Evolutionary conservation across 2,888 invertebrate genomes (phyloP), one percentile per base, ranked within the genome.

Genomic region (Andricus quercusramuli): DNA sequence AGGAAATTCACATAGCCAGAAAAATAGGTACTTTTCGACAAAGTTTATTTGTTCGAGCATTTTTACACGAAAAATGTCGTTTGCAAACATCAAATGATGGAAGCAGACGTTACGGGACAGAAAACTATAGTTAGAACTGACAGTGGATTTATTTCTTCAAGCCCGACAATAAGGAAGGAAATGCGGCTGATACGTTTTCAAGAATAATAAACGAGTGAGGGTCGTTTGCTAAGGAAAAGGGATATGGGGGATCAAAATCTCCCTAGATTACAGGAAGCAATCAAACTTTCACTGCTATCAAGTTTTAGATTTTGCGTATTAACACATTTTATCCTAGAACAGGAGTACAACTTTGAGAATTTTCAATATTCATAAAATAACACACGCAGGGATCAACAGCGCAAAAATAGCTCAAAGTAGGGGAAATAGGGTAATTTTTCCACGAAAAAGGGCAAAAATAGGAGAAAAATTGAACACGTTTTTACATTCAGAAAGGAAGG

Each of bases 161-260:
- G 87, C 77, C 88, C 86, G 88, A 88, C 89, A 89, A 89, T 89
- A 88, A 89, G 88, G 88, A 89, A 90, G 89, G 88, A 89, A 89
- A 89, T 88, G 88, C 84, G 87, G 87, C 88, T 84, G 89, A 90
- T 90, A 88, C 87, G 88, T 89, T 90, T 89, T 88, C 88, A 89
- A 89, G 88, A 88, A 88, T 90, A 89, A 89, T 89, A 89, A 89
- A 89, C 90, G 84, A 79, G 84, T 83, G 84, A 82, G 74, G 83
- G 85, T 81, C 77, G 80, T 68, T 64, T 22, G 56, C 25, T 77
- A 22, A 41, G 37, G 64, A 70, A 74, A 76, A 70, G 68, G 80
- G 77, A 64, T 64, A 66, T 66, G 20, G 9, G 32, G 66, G 20
- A 66, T 66, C 66, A 37, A 66, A 32, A 66, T 66, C 20, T 66